phyloP scores from a whole-genome alignment of 2,888 invertebrate species.

The Cyclophora albipunctata region DNA sequence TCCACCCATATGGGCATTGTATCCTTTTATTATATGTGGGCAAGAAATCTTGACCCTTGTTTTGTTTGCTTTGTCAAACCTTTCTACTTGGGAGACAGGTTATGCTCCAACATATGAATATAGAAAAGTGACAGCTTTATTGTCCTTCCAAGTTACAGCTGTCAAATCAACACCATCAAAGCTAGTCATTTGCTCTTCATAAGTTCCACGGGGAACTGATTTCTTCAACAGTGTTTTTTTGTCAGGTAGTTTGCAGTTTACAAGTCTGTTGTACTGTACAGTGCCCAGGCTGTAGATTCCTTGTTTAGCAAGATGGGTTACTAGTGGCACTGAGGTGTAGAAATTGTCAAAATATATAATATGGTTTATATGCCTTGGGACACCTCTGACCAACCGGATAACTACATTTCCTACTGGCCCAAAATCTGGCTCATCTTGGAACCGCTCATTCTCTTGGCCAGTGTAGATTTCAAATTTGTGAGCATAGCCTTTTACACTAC shows the following conservation, averaged over 20 bases:
- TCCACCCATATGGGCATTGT: too few species aligned
- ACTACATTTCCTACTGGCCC: slow-evolving; percentile 23
- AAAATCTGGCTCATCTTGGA: slow-evolving; percentile 30
- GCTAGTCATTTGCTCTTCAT: slow-evolving; percentile 26
- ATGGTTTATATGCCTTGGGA: slow-evolving; percentile 28
- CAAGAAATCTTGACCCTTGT: too few species aligned
- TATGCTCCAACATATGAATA: too few species aligned
- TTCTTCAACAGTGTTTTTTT: slow-evolving; percentile 28
- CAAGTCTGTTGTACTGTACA: slow-evolving; percentile 17
- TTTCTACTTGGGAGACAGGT: too few species aligned
- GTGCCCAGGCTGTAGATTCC: slow-evolving; percentile 26
- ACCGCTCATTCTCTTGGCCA: slow-evolving; percentile 22
- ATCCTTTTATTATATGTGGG: too few species aligned
- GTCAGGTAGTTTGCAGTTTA: slow-evolving; percentile 28
- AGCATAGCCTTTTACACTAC: slow-evolving; percentile 20
- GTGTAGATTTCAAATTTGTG: slow-evolving; percentile 23
- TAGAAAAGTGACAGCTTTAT: slow-evolving; percentile 29
- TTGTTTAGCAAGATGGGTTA: slow-evolving; percentile 25
- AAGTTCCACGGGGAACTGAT: slow-evolving; percentile 25
- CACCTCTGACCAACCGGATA: slow-evolving; percentile 22
- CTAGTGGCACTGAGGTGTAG: slow-evolving; percentile 27
- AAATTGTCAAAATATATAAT: slow-evolving; percentile 8
- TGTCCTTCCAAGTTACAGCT: slow-evolving; percentile 28
- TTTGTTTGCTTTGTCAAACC: too few species aligned
- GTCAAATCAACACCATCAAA: slow-evolving; percentile 18